phyloP scores from a whole-genome alignment of 37 sponge, comb jelly and placozoan species.

The Axinella damicornis region DNA sequence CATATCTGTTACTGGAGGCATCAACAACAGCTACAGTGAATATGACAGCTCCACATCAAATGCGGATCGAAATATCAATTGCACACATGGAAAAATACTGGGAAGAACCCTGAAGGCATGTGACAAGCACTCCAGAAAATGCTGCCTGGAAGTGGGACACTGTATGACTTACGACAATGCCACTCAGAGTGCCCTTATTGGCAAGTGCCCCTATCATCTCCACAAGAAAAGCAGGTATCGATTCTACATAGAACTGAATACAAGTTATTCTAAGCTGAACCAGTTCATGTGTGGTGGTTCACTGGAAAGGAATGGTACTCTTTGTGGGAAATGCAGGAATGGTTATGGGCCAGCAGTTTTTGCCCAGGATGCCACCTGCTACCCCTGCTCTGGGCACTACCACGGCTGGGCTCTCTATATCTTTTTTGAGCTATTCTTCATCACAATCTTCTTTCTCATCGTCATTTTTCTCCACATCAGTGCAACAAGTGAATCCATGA shows the following conservation, averaged over 20 bases:
- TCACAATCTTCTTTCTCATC: conserved; percentile 1
- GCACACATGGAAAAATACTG: too few species aligned
- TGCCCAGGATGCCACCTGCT: conserved; percentile 15
- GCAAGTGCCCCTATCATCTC: conserved; percentile 2
- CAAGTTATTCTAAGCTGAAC: conserved; percentile 1
- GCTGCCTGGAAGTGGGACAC: background rate
- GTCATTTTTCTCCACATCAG: conserved; percentile 10
- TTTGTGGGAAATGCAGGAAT: background rate
- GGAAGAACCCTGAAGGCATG: too few species aligned
- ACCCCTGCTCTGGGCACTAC: background rate
- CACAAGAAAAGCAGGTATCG: background rate
- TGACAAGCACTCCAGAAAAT: too few species aligned
- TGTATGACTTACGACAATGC: conserved; percentile 9
- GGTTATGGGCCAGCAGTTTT: conserved; percentile 9
- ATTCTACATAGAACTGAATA: background rate
- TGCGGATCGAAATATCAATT: too few species aligned
- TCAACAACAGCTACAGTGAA: too few species aligned
- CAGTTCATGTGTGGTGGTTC: conserved; percentile 25
- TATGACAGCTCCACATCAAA: too few species aligned
- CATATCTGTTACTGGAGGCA: too few species aligned
- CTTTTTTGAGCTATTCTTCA: conserved; percentile 2
- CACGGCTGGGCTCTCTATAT: conserved; percentile 23
- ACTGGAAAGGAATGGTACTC: background rate
- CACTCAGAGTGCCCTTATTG: background rate
- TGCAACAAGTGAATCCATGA: conserved; percentile 1